Base-by-base conservation (phyloP, 1,140 invertebrate species). In the Saccostrea echinata region DNA sequence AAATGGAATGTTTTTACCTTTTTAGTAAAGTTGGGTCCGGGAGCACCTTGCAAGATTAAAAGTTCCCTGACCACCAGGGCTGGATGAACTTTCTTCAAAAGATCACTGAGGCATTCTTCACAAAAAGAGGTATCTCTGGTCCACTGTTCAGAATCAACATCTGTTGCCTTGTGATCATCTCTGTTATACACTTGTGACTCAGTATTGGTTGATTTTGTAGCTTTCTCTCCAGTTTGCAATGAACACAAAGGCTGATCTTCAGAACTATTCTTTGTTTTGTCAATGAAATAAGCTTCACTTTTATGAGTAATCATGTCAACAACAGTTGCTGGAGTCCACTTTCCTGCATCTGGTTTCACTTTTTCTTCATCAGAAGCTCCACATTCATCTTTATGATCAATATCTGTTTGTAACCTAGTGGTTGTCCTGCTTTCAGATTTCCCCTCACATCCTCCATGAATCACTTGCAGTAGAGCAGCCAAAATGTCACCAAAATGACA, bases 41-140 rank as follows among this genome's bases (percentile, higher is more conserved):
- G 91, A 24, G 91, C 92, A 92, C 96, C 96, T 93, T 96, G 96
- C 82, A 97, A 94, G 30, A 97, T 92, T 95, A 97, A 95, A 16
- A 97, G 94, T 94, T 97, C 97, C 94, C 96, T 96, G 89, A 97
- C 96, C 55, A 97, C 93, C 68, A 96, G 93, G 53, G 96, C 95
- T 86, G 96, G 95, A 90, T 96, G 96, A 82, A 96, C 96, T 85
- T 95, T 96, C 57, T 91, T 91, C 24, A 96, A 93, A 30, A 97
- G 92, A 88, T 95, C 91, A 82, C 96, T 86, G 90, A 97, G 95
- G 84, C 95, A 93, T 55, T 90, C 76, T 88, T 94, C 90, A 93
- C 96, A 97, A 90, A 89, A 92, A 33, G 84, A 35, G 57, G 88
- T 43, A 96, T 97, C 55, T 52, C 12, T 53, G n/a, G 12, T 35